Conservation (phyloP, 2,113 vertebrate genomes). For the Cromileptes altivelis region DNA sequence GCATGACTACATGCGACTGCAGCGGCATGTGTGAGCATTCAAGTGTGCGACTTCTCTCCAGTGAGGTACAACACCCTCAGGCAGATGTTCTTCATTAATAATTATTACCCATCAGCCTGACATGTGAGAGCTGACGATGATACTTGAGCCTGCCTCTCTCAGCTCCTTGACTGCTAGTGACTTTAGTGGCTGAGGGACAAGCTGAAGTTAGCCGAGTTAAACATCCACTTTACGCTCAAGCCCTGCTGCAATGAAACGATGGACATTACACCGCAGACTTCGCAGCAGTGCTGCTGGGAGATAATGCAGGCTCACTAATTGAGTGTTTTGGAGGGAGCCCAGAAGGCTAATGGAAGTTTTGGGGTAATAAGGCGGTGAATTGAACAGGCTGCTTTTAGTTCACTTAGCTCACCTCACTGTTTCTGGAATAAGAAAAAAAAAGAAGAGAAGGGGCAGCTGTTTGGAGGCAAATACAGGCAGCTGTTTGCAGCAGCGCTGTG, state of each 20-base stretch:
- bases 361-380: conserved; percentile 69
- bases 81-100: conserved; percentile 70
- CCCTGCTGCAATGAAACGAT: conserved; percentile 7
- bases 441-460: conserved; percentile 13
- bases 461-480: conserved; percentile 44
- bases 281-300: conserved; percentile 20
- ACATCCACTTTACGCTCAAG: conserved; percentile 17
- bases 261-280: conserved; percentile 7
- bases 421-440: conserved; percentile 14
- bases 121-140: conserved; percentile 18
- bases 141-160: conserved; percentile 3
- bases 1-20: background rate
- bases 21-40: conserved; percentile 2
- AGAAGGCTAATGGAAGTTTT: conserved; percentile 64
- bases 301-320: conserved; percentile 54
- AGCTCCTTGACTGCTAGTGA: background rate
- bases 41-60: conserved; percentile 20
- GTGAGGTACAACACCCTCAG: conserved; percentile 36
- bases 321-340: conserved; percentile 52
- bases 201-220: background rate
- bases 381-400: conserved; percentile 50
- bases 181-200: conserved; percentile 4
- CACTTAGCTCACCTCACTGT: conserved; percentile 50
- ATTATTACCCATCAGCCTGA: conserved; percentile 45
- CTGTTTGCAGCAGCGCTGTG: conserved; percentile 30